A percentile compares a stretch with the other conserved stretches of the same genome.
Evolutionary conservation across 2,797 vertebrate genomes (phyloP).

Genomic region (Spondyliosoma cantharus): DNA sequence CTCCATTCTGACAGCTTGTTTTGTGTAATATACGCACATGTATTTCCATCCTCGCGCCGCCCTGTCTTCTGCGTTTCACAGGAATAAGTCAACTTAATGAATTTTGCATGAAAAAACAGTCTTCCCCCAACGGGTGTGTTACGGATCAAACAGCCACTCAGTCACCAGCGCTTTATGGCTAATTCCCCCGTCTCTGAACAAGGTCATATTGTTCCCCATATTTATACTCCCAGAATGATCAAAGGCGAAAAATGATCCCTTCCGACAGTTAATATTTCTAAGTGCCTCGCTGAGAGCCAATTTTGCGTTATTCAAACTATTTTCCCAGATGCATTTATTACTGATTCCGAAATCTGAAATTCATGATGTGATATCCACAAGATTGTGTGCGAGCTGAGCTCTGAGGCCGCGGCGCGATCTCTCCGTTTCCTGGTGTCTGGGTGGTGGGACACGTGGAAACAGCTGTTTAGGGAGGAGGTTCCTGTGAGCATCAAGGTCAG

Average conservation of each 20-base stretch:
- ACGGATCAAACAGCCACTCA: slow-evolving; percentile 71
- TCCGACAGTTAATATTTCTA: slow-evolving; percentile 69
- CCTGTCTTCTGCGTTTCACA: slow-evolving; percentile 64
- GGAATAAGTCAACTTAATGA: slow-evolving; percentile 74
- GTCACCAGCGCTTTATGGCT: slow-evolving; percentile 61
- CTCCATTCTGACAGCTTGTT: slow-evolving; percentile 77
- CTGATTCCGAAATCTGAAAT: slow-evolving; percentile 56
- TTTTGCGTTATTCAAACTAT: slow-evolving; percentile 58
- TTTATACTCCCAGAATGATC: slow-evolving; percentile 66
- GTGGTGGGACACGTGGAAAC: slow-evolving; percentile 75
- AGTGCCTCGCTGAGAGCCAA: slow-evolving; percentile 57
- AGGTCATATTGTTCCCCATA: slow-evolving; percentile 72
- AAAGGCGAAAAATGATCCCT: slow-evolving; percentile 62
- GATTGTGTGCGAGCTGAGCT: slow-evolving; percentile 42
- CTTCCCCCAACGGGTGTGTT: slow-evolving; percentile 68
- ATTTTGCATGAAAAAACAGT: slow-evolving; percentile 73
- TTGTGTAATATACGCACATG: slow-evolving; percentile 67
- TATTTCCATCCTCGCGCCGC: slow-evolving; percentile 64
- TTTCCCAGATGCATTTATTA: slow-evolving; percentile 62
- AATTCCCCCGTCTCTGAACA: slow-evolving; percentile 65
- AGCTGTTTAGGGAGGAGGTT: slow-evolving; percentile 82
- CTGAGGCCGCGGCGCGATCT: slow-evolving; percentile 32
- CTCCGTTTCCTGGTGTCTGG: slow-evolving; percentile 59
- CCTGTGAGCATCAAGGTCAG: slow-evolving; percentile 76
- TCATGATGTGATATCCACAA: slow-evolving; percentile 58